Base-by-base conservation (phyloP, 2,888 invertebrate species). In the Drosophila demipolita region DNA sequence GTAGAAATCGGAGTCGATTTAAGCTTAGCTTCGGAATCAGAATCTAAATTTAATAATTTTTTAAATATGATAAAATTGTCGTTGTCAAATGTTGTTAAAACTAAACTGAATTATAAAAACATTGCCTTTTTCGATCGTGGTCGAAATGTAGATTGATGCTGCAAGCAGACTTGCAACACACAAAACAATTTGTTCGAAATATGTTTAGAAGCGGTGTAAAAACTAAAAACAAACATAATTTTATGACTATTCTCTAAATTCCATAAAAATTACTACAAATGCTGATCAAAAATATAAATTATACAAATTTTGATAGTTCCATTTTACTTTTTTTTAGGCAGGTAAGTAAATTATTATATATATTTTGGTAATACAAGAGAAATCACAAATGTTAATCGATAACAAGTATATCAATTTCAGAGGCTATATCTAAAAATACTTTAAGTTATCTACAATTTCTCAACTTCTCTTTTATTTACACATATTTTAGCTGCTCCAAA, bases 401-500 rank as follows among this genome's bases (percentile, higher is more conserved):
- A 4, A 3, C 12, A 23, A 23, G 12, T 2, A 15, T 15, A 23
- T 45, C 9, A 0, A 7, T 12, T 45, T 15, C 4, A 15, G 20
- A 23, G 17, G n/a, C 29, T 11, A 26, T 15, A 23, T 23, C 2
- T 15, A 4, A 15, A 20, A 23, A 53, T 11, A 20, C 35, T 11
- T 4, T 2, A 36, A 38, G 26, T 12, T 29, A n/a, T 38, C 20
- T 2, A 54, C 3, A 5, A 11, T 17, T 17, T 1, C 23, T 3
- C 26, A 3, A 2, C 52, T 29, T 8, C 5, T 26, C 4, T 15
- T 32, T 11, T 26, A n/a, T 17, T n/a, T 8, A 32, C 4, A 33
- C 32, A 15, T 29, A 42, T 35, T 40, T 36, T 20, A 55, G 49
- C 54, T 50, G 35, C 40, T 33, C 17, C 33, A 36, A 61, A 38